phyloP scores from a whole-genome alignment of 2,113 vertebrate genomes.

The Okapia johnstoni region DNA sequence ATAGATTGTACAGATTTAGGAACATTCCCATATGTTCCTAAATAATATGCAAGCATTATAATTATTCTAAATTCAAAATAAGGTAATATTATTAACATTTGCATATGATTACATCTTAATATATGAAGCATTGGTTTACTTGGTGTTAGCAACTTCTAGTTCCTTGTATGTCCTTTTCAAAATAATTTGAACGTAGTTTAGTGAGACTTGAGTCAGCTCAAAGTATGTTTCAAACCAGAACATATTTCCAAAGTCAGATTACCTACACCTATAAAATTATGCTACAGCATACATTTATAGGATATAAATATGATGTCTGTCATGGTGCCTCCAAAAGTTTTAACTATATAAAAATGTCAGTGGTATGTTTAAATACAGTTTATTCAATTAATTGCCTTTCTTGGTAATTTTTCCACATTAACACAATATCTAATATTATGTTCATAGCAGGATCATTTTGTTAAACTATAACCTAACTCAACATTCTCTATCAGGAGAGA shows the following conservation, averaged over 20 bases:
- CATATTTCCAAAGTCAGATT: neutral
- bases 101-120: neutral
- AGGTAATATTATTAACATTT: neutral
- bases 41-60: neutral
- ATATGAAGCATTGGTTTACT: neutral
- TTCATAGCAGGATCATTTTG: neutral
- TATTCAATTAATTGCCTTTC: neutral
- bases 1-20: neutral
- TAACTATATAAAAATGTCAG: constrained; percentile 6
- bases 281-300: neutral
- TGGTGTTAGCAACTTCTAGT: neutral
- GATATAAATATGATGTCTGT: neutral
- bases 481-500: neutral
- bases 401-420: constrained; percentile 2
- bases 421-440: neutral
- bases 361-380: neutral
- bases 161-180: neutral
- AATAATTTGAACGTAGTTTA: neutral
- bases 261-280: neutral
- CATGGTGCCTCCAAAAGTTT: neutral
- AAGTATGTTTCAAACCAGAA: neutral
- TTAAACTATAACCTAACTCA: constrained; percentile 38
- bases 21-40: neutral
- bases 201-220: neutral
- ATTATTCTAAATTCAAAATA: constrained; percentile 13